Conservation (phyloP, 2,888 invertebrate species). For the Acronicta alni region DNA sequence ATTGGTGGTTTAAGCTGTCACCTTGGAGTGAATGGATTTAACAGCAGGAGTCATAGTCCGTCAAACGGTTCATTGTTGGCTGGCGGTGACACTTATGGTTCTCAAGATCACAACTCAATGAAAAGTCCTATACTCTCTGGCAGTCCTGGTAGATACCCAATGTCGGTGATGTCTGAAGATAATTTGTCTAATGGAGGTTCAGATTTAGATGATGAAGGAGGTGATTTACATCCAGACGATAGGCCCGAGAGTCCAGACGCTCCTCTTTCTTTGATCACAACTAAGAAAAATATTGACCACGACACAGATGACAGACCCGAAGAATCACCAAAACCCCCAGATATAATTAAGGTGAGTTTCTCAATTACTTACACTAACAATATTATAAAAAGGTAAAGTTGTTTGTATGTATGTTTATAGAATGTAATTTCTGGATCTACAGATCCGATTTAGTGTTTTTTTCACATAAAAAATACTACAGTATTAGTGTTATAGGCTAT, state of each 20-base stretch:
- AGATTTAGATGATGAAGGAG: conserved; percentile 92
- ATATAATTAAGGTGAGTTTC: conserved; percentile 83
- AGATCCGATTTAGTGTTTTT: too few species aligned
- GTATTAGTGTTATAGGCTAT: too few species aligned
- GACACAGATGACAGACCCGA: conserved; percentile 85
- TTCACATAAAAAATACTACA: too few species aligned
- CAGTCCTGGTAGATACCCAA: conserved; percentile 89
- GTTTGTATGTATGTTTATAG: too few species aligned
- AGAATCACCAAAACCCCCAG: conserved; percentile 87
- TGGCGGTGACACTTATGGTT: conserved; percentile 90
- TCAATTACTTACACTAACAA: not conserved
- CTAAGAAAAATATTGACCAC: conserved; percentile 83
- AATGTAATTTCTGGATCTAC: too few species aligned
- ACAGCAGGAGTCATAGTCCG: conserved; percentile 91
- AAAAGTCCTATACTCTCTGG: conserved; percentile 90
- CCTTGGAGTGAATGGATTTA: conserved; percentile 91
- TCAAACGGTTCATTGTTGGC: conserved; percentile 90
- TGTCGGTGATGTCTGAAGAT: conserved; percentile 91
- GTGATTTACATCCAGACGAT: conserved; percentile 85
- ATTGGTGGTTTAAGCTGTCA: conserved; percentile 90
- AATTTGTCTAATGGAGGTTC: conserved; percentile 91
- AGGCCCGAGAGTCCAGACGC: conserved; percentile 91
- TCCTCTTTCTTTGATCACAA: conserved; percentile 92
- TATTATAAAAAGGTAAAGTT: too few species aligned
- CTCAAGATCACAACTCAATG: conserved; percentile 88